phyloP scores from a whole-genome alignment of 2,113 vertebrate genomes.

The Regulus satrapa region DNA sequence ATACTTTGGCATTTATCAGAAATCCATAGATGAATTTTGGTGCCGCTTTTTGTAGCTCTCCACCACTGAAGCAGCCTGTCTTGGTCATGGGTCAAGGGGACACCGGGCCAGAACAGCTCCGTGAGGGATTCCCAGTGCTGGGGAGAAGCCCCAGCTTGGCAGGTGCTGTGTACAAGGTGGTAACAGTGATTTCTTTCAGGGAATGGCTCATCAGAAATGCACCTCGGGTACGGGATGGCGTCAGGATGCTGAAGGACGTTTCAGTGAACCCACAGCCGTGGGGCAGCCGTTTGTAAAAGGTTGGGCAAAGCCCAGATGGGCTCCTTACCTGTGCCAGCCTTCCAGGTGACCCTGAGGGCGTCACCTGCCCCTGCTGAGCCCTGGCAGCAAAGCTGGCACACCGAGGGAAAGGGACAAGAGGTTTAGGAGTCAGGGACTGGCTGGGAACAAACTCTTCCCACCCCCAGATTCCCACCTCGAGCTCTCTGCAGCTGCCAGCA shows the following conservation, averaged over 20 bases:
- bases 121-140: accelerated
- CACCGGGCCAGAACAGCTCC: not conserved
- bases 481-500: not conserved
- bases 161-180: not conserved
- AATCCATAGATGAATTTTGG: not conserved
- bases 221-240: not conserved
- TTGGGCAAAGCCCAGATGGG: not conserved
- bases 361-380: not conserved
- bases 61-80: not conserved
- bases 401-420: not conserved
- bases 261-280: no score
- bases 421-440: not conserved
- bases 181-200: not conserved
- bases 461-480: not conserved
- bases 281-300: not conserved
- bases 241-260: not conserved
- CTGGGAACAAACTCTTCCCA: not conserved
- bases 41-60: not conserved
- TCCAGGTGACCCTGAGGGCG: accelerated
- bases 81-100: not conserved
- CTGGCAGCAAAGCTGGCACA: not conserved
- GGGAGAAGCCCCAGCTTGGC: not conserved
- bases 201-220: not conserved
- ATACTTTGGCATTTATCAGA: not conserved
- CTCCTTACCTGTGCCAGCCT: not conserved